Percentiles rank a stretch among this genome's conserved stretches.
These are phyloP conservation scores for Pandemis cinnamomeana DNA, from an alignment of 2,888 invertebrate genomes.

Conservation along the genomic window DNA sequence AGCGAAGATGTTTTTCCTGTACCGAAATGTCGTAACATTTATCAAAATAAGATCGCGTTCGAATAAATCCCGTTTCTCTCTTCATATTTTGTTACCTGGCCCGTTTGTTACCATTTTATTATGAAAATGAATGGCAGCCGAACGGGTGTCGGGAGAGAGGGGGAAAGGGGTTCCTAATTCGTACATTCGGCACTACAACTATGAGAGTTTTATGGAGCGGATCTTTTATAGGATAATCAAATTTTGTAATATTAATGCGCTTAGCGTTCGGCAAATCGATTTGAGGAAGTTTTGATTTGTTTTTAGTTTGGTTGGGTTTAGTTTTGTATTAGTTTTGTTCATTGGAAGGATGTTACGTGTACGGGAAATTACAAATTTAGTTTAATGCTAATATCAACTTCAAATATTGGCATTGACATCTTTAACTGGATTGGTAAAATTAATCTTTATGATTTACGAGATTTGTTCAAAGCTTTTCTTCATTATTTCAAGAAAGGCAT, in stretches of 20 bases:
- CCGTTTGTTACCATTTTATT: conserved; percentile 84
- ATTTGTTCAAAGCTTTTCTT: conserved; percentile 1
- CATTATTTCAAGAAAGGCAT: conserved; percentile 18
- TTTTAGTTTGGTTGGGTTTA: conserved; percentile 41
- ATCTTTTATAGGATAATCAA: conserved; percentile 85
- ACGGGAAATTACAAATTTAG: conserved; percentile 18
- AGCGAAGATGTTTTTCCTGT: conserved; percentile 36
- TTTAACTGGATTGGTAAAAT: background rate
- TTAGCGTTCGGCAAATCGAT: conserved; percentile 73
- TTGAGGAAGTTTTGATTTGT: conserved; percentile 48
- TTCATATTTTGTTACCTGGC: conserved; percentile 84
- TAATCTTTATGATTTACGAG: background rate
- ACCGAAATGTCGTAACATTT: conserved; percentile 58
- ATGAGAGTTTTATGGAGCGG: conserved; percentile 82
- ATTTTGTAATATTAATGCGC: conserved; percentile 83
- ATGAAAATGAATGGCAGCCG: conserved; percentile 83
- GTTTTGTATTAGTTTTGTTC: conserved; percentile 44
- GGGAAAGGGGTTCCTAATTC: conserved; percentile 83
- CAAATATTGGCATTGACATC: background rate
- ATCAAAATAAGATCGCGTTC: conserved; percentile 70
- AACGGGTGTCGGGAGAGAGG: conserved; percentile 52
- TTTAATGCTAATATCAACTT: background rate
- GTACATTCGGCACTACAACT: conserved; percentile 79
- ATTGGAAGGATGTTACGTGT: conserved; percentile 24
- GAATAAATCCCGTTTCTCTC: conserved; percentile 79